Base-by-base conservation (phyloP, 2,797 vertebrate species). In the Cetoscarus ocellatus region DNA sequence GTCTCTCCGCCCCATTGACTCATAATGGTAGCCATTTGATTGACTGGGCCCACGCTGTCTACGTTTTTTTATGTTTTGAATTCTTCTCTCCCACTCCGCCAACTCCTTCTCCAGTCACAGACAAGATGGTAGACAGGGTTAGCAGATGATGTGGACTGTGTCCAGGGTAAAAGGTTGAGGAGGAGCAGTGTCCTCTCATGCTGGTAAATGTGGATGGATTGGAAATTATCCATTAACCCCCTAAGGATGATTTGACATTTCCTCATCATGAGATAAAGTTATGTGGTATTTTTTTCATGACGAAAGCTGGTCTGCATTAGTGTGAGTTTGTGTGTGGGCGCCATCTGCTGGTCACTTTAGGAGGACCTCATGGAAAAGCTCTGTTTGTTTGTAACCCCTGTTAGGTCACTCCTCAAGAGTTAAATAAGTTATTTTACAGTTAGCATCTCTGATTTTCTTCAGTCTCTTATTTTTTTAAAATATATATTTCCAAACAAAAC, bases 331-430 rank as follows among this genome's bases (percentile, higher is more conserved):
- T 66, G 65, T 0, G 5, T 55, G 55, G 73, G 85, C 74, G 47
- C 92, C 92, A 89, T 83, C 92, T 94, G 80, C 84, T 92, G 92
- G 88, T 80, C 70, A 65, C 34, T 72, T 72, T 83, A 72, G 83
- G 79, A 80, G 40, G 45, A 38, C 59, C 43, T 70, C 40, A 65
- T 34, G 45, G 56, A 67, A 75, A 90, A 88, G 86, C 87, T 87
- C 84, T 90, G 84, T 88, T 64, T 74, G 58, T 83, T 57, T 40
- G 35, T 52, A 48, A 78, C 71, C 74, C 80, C 76, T 75, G 83
- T 80, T 75, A 43, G 13, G 38, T 39, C 38, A 3, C 38, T 10
- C 38, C 9, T 39, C 38, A 7, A 3, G 38, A 10, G 1, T 39
- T 39, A 7, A 39, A 7, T 39, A 7, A 39, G 36, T 38, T 5